Conservation (phyloP, 2,888 invertebrate genomes). For the Melanotus villosus region DNA sequence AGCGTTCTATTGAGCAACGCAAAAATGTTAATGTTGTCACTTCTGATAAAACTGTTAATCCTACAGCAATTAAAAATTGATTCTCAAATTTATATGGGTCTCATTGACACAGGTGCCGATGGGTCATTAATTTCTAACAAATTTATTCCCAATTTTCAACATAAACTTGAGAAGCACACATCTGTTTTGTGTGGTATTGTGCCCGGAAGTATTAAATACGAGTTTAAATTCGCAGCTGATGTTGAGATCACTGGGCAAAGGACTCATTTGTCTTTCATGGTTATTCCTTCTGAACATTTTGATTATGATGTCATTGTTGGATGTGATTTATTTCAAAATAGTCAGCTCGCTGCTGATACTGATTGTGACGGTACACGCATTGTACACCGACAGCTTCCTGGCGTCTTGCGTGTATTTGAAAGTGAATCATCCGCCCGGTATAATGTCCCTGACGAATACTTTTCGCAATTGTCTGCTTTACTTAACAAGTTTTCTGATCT, state of each 20-base stretch:
- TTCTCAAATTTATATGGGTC: conserved; percentile 24
- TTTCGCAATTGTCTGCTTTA: background rate
- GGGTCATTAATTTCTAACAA: conserved; percentile 35
- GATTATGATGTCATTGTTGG: conserved; percentile 41
- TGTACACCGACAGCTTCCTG: conserved; percentile 14
- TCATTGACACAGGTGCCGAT: conserved; percentile 39
- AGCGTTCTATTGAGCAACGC: conserved; percentile 41
- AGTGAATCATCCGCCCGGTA: background rate
- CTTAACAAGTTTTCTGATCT: conserved; percentile 9
- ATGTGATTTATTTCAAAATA: conserved; percentile 32
- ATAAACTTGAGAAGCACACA: background rate
- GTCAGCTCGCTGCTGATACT: conserved; percentile 23
- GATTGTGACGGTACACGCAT: conserved; percentile 24
- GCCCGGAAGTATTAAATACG: background rate
- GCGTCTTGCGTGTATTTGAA: conserved; percentile 13
- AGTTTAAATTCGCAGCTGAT: conserved; percentile 15
- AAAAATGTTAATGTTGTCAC: conserved; percentile 36
- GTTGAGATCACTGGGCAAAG: conserved; percentile 20
- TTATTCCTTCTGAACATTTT: conserved; percentile 28
- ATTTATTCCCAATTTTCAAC: conserved; percentile 11
- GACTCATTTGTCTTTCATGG: conserved; percentile 14
- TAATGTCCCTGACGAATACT: conserved; percentile 15
- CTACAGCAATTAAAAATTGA: conserved; percentile 18
- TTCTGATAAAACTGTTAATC: conserved; percentile 9
- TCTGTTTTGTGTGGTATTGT: background rate